Percentiles rank a stretch among this genome's conserved stretches.
Evolutionary conservation across 2,888 invertebrate species (phyloP).

Genomic region (Lasioglossum figueresi): DNA sequence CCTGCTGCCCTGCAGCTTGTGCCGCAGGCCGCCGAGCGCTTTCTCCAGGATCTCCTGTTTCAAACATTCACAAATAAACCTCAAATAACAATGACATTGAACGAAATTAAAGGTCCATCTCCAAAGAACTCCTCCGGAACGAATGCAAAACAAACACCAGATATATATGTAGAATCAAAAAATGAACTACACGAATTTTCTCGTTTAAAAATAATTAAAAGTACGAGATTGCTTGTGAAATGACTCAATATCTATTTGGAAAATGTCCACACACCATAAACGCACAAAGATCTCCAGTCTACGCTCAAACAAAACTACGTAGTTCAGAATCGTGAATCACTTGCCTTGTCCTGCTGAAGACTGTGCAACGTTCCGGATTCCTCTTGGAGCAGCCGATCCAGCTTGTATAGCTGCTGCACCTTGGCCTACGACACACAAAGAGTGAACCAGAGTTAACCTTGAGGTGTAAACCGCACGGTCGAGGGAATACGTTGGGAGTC

Average conservation of each 20-base stretch:
- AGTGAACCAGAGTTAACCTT: conserved; percentile 48
- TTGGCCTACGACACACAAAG: conserved; percentile 85
- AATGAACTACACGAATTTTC: no score
- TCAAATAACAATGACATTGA: neutral
- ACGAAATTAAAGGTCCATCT: neutral
- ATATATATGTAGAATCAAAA: neutral
- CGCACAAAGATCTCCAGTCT: neutral
- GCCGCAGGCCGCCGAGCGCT: conserved; percentile 87
- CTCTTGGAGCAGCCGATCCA: conserved; percentile 90
- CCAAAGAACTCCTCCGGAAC: neutral
- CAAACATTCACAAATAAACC: neutral
- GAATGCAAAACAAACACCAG: neutral
- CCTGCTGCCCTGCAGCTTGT: conserved; percentile 88
- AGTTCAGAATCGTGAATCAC: conserved; percentile 44
- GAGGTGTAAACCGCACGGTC: conserved; percentile 29
- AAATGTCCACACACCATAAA: neutral
- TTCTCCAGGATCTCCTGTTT: conserved; percentile 88
- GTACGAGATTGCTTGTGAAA: no score
- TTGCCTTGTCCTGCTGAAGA: conserved; percentile 90
- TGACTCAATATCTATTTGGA: neutral
- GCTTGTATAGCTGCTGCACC: conserved; percentile 91
- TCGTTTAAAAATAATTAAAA: no score
- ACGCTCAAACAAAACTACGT: neutral
- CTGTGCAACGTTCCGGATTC: conserved; percentile 90
- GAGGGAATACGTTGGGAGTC: conserved; percentile 26